Percentiles rank a stretch among this genome's conserved stretches.
Conservation (phyloP, 1,140 invertebrate species). For the Drosophila repletoides region DNA sequence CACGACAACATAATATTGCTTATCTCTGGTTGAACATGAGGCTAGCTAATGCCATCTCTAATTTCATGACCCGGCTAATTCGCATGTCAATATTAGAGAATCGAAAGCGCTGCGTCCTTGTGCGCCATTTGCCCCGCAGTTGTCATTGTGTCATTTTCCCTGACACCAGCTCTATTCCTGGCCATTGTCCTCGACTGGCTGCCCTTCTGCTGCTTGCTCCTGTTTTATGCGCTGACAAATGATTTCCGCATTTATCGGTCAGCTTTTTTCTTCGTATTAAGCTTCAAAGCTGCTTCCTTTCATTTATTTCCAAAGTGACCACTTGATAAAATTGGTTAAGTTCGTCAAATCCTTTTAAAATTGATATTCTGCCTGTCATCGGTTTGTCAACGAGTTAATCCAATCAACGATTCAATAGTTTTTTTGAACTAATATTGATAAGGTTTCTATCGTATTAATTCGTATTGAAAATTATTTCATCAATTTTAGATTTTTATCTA, state of each 20-base stretch:
- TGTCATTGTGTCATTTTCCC: slow-evolving; percentile 47
- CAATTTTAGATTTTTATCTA: neutral
- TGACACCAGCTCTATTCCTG: neutral
- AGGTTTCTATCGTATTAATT: neutral
- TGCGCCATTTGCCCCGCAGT: slow-evolving; percentile 48
- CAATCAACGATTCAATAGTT: neutral
- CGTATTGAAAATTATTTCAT: neutral
- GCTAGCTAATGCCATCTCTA: slow-evolving; percentile 50
- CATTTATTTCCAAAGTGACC: slow-evolving; percentile 27
- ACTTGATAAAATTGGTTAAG: slow-evolving; percentile 41
- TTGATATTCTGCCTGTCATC: slow-evolving; percentile 27
- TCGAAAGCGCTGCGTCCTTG: slow-evolving; percentile 9
- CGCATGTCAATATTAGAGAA: slow-evolving; percentile 60
- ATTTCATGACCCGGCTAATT: slow-evolving; percentile 69
- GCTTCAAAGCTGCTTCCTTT: slow-evolving; percentile 22
- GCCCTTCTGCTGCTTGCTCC: slow-evolving; percentile 58
- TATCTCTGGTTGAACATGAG: slow-evolving; percentile 18
- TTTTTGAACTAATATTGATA: neutral
- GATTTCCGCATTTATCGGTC: slow-evolving; percentile 54
- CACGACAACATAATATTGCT: no score
- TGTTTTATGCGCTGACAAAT: slow-evolving; percentile 73
- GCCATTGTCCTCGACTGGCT: slow-evolving; percentile 5
- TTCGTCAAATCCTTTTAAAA: slow-evolving; percentile 17
- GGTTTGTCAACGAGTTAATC: slow-evolving; percentile 26
- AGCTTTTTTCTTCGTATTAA: slow-evolving; percentile 2